phyloP scores from a whole-genome alignment of 2,797 vertebrate genomes.

The Enteromius viviparus region DNA sequence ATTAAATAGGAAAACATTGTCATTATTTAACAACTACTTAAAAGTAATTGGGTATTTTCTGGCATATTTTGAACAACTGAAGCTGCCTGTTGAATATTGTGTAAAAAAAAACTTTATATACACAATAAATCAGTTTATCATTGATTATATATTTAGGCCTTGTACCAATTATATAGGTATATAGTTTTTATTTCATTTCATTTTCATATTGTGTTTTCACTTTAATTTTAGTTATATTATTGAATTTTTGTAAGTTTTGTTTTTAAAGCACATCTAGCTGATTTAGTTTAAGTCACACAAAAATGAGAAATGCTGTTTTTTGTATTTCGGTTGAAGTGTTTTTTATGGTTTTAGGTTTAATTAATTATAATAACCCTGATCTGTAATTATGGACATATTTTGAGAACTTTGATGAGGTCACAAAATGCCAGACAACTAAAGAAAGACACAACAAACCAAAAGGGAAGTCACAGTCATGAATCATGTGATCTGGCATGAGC shows the following conservation, averaged over 20 bases:
- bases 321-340: not conserved
- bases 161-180: not conserved
- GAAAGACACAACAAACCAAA: slow-evolving; percentile 7
- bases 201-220: not conserved
- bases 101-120: not conserved
- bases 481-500: not conserved
- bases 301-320: not conserved
- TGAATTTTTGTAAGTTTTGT: not conserved
- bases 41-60: not conserved
- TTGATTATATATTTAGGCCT: not conserved
- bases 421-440: slow-evolving; percentile 17
- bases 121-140: not conserved
- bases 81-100: not conserved
- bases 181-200: not conserved
- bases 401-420: not conserved
- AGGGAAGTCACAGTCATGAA: slow-evolving; percentile 11
- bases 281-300: not conserved
- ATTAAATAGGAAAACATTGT: not conserved
- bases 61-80: not conserved
- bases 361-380: not conserved
- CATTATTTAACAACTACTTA: not conserved
- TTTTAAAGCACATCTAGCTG: not conserved
- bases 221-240: not conserved
- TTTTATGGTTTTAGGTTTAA: not conserved
- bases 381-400: not conserved